Percentiles rank a stretch among this genome's conserved stretches.
Evolutionary conservation across 2,888 invertebrate species (phyloP).

Genomic region (Germaria angustata): DNA sequence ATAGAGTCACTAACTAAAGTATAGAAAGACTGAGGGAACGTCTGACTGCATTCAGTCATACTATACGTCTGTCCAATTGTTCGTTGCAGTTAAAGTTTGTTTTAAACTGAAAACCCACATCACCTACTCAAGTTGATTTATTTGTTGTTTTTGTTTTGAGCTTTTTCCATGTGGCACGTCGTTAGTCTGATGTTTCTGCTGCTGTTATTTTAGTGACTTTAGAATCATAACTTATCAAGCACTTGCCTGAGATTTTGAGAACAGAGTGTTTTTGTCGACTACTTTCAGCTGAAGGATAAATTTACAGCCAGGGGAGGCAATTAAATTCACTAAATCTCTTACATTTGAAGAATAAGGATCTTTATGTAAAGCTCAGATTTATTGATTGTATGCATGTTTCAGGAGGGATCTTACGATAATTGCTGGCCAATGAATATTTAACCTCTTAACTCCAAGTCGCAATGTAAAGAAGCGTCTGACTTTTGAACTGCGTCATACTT

Average conservation of each 20-base stretch:
- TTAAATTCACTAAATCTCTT: too few relatives aligned
- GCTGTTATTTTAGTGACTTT: constrained; percentile 37
- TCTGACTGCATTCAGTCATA: not conserved
- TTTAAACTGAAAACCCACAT: constrained; percentile 33
- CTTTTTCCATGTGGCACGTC: not conserved
- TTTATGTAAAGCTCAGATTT: too few relatives aligned
- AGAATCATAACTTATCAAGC: constrained; percentile 51
- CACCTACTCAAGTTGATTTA: constrained; percentile 60
- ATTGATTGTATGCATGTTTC: too few relatives aligned
- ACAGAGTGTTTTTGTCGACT: not conserved
- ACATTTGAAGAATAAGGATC: too few relatives aligned
- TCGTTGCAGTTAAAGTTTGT: constrained; percentile 17
- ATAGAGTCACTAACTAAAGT: not conserved
- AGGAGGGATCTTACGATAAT: too few relatives aligned
- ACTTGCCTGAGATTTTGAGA: constrained; percentile 29
- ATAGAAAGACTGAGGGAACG: not conserved
- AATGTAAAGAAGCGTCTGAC: too few relatives aligned
- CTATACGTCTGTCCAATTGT: not conserved
- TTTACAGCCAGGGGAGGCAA: not conserved
- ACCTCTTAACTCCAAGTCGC: too few relatives aligned
- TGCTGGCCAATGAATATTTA: too few relatives aligned
- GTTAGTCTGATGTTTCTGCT: constrained; percentile 1
- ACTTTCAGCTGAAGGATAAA: constrained; percentile 3
- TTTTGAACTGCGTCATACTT: too few relatives aligned
- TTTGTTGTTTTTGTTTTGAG: constrained; percentile 42